Percentiles rank a stretch among this genome's conserved stretches.
These are phyloP conservation scores for Chalcis sispes DNA, from an alignment of 2,888 invertebrate species.

Conservation along the genomic window DNA sequence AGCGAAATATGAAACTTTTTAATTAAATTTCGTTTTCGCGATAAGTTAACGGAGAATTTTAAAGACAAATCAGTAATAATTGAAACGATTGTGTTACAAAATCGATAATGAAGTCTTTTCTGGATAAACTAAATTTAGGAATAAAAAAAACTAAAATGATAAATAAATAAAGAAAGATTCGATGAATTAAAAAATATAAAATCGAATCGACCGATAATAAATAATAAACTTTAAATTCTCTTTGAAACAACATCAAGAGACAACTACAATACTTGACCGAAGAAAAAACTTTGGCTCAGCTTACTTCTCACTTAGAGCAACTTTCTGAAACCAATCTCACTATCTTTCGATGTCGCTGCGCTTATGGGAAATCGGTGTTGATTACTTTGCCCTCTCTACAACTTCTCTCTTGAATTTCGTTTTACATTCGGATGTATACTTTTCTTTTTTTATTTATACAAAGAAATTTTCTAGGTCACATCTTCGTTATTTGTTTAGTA, in stretches of 20 bases:
- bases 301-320: constrained; percentile 37
- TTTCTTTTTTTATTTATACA: too few relatives aligned
- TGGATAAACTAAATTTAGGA: constrained; percentile 24
- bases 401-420: constrained; percentile 15
- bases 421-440: too few relatives aligned
- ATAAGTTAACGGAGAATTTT: too few relatives aligned
- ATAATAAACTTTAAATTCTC: constrained; percentile 53
- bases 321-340: constrained; percentile 54
- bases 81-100: background rate
- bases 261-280: constrained; percentile 52
- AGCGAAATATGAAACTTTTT: too few relatives aligned
- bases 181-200: constrained; percentile 25
- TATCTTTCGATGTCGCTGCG: constrained; percentile 26
- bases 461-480: too few relatives aligned
- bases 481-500: too few relatives aligned
- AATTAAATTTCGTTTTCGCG: too few relatives aligned
- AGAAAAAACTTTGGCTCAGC: constrained; percentile 43
- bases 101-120: constrained; percentile 24
- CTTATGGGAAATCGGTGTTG: constrained; percentile 55
- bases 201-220: constrained; percentile 46
- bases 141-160: too few relatives aligned
- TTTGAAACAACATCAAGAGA: constrained; percentile 49
- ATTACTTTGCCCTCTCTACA: constrained; percentile 37
- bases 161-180: too few relatives aligned
- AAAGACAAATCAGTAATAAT: too few relatives aligned